A percentile compares a stretch with the other conserved stretches of the same genome.
Conservation (phyloP, 2,113 vertebrate genomes). For the Grammomys surdaster region DNA sequence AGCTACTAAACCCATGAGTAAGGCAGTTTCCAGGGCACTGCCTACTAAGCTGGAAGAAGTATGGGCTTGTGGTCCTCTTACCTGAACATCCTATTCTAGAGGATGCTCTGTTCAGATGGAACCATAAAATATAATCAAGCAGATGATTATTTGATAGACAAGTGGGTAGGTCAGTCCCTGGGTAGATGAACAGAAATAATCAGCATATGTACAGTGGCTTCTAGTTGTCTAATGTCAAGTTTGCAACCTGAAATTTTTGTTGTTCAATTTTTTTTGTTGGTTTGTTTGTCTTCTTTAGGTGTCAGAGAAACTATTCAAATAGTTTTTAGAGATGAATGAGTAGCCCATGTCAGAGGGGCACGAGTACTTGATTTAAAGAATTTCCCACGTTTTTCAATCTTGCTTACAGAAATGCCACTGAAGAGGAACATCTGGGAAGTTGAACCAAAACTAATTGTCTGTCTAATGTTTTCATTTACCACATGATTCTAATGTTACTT, state of each 20-base stretch:
- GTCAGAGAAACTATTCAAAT: slow-evolving; percentile 24
- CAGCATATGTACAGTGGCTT: not conserved
- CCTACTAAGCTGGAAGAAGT: not conserved
- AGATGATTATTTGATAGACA: not conserved
- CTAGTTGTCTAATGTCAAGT: not conserved
- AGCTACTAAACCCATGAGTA: not conserved
- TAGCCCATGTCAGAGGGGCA: not conserved
- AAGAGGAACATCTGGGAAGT: not conserved
- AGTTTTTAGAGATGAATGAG: not conserved
- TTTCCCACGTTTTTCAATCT: not conserved
- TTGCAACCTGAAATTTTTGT: not conserved
- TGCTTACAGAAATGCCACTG: not conserved
- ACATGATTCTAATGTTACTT: slow-evolving; percentile 42
- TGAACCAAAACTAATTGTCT: not conserved
- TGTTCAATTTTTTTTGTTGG: not conserved
- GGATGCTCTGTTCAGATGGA: not conserved
- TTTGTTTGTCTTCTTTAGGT: not conserved
- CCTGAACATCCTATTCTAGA: not conserved
- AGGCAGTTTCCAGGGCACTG: not conserved
- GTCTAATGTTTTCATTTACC: slow-evolving; percentile 24
- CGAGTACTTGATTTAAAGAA: slow-evolving; percentile 17
- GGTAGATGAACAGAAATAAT: not conserved
- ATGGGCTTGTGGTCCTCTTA: not conserved
- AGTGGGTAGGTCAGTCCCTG: not conserved
- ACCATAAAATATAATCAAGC: not conserved